phyloP scores from a whole-genome alignment of 2,113 vertebrate genomes.

The Siphamia tubifer region DNA sequence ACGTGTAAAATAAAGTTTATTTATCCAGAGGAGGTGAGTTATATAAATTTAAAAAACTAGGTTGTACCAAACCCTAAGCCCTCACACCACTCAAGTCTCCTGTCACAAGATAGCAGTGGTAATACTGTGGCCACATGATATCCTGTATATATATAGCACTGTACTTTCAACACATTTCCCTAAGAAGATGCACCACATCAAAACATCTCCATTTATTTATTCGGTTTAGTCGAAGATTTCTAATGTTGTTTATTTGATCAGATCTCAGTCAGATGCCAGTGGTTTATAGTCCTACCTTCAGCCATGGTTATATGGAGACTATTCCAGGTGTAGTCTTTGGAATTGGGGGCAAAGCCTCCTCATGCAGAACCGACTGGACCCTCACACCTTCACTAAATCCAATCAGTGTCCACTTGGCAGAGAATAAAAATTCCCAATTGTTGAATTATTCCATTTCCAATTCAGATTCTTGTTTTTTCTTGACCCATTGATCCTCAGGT shows the following conservation, averaged over 20 bases:
- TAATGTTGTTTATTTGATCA: background rate
- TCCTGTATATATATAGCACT: conserved; percentile 77
- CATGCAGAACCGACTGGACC: conserved; percentile 35
- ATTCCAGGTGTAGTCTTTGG: conserved; percentile 31
- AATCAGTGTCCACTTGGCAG: conserved; percentile 17
- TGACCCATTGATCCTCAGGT: conserved; percentile 45
- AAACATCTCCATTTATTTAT: conserved; percentile 15
- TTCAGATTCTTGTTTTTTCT: conserved; percentile 36
- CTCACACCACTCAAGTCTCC: conserved; percentile 13
- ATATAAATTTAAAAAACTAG: background rate
- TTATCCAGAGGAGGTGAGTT: background rate
- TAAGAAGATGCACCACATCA: background rate
- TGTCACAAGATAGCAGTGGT: conserved; percentile 46
- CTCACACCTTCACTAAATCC: conserved; percentile 31
- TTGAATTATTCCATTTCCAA: conserved; percentile 56
- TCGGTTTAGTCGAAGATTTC: background rate
- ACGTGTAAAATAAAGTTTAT: background rate
- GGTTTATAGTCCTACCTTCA: conserved; percentile 71
- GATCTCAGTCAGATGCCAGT: background rate
- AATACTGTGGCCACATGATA: conserved; percentile 65
- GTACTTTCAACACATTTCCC: conserved; percentile 52
- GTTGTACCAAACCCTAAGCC: background rate
- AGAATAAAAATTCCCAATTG: conserved; percentile 8
- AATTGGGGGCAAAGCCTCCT: conserved; percentile 31
- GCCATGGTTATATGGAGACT: conserved; percentile 59